Percentiles rank a stretch among this genome's conserved stretches.
Conservation (phyloP, 2,888 invertebrate genomes). For the Gari tellinella region DNA sequence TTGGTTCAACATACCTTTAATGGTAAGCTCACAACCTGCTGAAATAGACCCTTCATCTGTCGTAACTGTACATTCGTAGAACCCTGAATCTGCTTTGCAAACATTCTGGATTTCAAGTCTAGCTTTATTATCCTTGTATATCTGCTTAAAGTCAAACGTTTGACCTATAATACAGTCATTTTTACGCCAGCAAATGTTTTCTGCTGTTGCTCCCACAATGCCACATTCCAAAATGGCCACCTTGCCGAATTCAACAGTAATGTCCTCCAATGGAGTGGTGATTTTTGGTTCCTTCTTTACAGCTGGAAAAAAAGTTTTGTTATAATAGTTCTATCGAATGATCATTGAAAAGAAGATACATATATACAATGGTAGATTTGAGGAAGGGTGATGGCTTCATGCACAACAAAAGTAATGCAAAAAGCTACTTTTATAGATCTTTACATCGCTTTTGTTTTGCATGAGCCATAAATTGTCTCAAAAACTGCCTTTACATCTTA, state of each 20-base stretch:
- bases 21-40: conserved; percentile 66
- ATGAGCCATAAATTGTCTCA: too few species aligned
- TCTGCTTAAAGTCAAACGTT: conserved; percentile 72
- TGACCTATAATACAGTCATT: conserved; percentile 70
- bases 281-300: conserved; percentile 62
- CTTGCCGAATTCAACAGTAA: conserved; percentile 57
- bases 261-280: conserved; percentile 57
- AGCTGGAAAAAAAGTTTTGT: conserved; percentile 58
- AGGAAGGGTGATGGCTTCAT: too few species aligned
- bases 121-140: conserved; percentile 67
- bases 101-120: conserved; percentile 69
- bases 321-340: too few species aligned
- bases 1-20: conserved; percentile 43
- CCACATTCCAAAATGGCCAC: conserved; percentile 68
- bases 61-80: conserved; percentile 75
- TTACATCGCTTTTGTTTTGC: too few species aligned
- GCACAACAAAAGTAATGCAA: too few species aligned
- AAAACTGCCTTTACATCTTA: too few species aligned
- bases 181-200: conserved; percentile 74
- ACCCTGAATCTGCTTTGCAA: conserved; percentile 68
- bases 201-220: conserved; percentile 69
- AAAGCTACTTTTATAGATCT: too few species aligned
- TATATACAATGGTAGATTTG: too few species aligned
- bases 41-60: conserved; percentile 69
- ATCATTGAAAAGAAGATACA: too few species aligned